Base-by-base conservation (phyloP, 1,140 invertebrate species). In the Palaemon carinicauda region DNA sequence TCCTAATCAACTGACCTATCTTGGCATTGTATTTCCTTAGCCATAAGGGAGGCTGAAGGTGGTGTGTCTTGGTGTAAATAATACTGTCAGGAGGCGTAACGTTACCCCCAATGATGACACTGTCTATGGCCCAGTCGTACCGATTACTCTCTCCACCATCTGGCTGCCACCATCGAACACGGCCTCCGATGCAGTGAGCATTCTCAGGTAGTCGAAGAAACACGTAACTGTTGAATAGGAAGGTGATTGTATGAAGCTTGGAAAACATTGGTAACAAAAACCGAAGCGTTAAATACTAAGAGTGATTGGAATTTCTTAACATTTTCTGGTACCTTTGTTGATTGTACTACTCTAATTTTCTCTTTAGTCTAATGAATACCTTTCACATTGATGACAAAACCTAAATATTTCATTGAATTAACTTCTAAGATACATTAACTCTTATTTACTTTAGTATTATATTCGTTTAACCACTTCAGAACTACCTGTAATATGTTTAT, bases 111-210 rank as follows among this genome's bases (percentile, higher is more conserved):
- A 92, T 91, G 24, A 92, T 89, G 24, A 93, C 85, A 24, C 91
- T 91, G 83, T 93, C 92, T 65, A 93, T 89, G 12, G 91, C 90
- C 92, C 92, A 93, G 89, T 93, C 92, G 51, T 87, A 87, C 56
- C 27, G 78, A 21, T 80, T 65, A 0, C 89, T 89, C 4, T 88
- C 87, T 19, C 90, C 90, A 53, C 88, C 89, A 73, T 90, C 89
- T 4, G 91, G 91, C 89, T 93, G 92, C 91, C 91, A 91, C 91
- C 91, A 92, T n/a, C 92, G 90, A 5, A 93, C 90, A 21, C 90
- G 87, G 0, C 91, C 91, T 5, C 91, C 92, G 54, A 90, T 89
- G 41, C 87, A 89, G 65, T 90, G 90, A 5, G 90, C 91, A 17
- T 89, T 90, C 14, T 89, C 77, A 41, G 92, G 91, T 3, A 93